Evolutionary conservation across 2,797 vertebrate species (phyloP), one percentile per base, ranked within the genome.

Genomic region (Phoxinus dragarum): DNA sequence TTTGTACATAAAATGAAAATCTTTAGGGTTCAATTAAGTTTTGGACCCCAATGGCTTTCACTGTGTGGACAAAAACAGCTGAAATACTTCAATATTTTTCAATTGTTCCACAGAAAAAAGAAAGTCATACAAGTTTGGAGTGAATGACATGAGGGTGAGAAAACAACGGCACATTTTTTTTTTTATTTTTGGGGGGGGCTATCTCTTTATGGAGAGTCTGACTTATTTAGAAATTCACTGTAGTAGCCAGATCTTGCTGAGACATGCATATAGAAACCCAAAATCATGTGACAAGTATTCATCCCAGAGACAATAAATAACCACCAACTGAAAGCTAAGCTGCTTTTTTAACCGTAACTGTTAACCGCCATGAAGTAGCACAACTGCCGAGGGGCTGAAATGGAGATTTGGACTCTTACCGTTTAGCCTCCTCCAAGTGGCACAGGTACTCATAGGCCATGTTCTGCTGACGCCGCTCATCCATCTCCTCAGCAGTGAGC

Each of bases 401-500:
- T 17, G 38, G 44, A 82, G 67, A 38, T 38, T 16, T 56, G 80
- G 27, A 6, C 61, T 81, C 87, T 94, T 92, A 99, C 98, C 97
- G 96, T 91, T 99, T 99, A 52, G 98, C 98, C 92, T 99, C 98
- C 92, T 99, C 98, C 95, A 99, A 93, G 88, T 99, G 98, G 91
- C 98, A 99, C 75, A 99, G 95, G 88, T 99, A 99, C 86, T 99
- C 98, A 10, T 99, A 99, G 81, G 98, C 98, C 94, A 99, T 99
- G 84, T 99, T 99, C 92, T 98, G 97, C 82, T 96, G 97, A 31
- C 98, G 94, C 85, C 95, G 94, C 90, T 99, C 98, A 54, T 99
- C 98, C 98, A 99, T 99, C 95, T 99, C 98, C 92, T 99, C 98
- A 0, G 98, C 98, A 0, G 98, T 99, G 90, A 99, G 96, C n/a